Conservation (phyloP, 2,797 vertebrate species). For the Chlorospingus flavigularis region DNA sequence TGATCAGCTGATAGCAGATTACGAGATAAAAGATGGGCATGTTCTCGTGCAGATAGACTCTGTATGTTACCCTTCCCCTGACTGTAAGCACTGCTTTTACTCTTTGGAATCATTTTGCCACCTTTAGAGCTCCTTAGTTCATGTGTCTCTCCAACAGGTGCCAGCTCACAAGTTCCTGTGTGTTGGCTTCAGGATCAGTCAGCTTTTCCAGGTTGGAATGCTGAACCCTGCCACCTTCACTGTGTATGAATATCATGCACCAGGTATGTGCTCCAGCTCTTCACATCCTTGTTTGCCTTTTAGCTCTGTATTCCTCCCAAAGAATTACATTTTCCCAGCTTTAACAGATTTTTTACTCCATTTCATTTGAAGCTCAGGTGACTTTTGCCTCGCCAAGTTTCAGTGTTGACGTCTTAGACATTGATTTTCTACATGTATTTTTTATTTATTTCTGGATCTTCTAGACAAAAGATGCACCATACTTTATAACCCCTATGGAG, state of each 20-base stretch:
- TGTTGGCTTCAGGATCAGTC: slow-evolving; percentile 82
- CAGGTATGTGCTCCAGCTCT: slow-evolving; percentile 72
- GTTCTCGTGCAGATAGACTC: slow-evolving; percentile 83
- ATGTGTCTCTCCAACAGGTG: slow-evolving; percentile 75
- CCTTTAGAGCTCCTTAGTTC: neutral
- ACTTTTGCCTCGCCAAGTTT: neutral
- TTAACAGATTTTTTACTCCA: neutral
- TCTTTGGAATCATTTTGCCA: neutral
- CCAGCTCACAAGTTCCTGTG: slow-evolving; percentile 81
- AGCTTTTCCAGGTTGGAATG: slow-evolving; percentile 80
- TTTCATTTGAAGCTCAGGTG: neutral
- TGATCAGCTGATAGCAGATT: slow-evolving; percentile 80
- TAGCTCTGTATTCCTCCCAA: neutral
- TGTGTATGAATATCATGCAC: slow-evolving; percentile 85
- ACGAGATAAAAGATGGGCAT: slow-evolving; percentile 79
- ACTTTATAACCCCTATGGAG: slow-evolving; percentile 76
- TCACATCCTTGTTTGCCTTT: neutral
- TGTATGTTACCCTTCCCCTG: slow-evolving; percentile 57
- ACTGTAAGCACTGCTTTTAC: neutral
- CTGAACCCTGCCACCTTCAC: slow-evolving; percentile 78
- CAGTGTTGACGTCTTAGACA: neutral
- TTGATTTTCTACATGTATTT: neutral
- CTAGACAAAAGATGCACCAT: slow-evolving; percentile 84
- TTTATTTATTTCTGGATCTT: neutral
- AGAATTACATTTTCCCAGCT: neutral